Evolutionary conservation across 2,888 invertebrate genomes (phyloP).

Genomic region (Campoplex nolae): DNA sequence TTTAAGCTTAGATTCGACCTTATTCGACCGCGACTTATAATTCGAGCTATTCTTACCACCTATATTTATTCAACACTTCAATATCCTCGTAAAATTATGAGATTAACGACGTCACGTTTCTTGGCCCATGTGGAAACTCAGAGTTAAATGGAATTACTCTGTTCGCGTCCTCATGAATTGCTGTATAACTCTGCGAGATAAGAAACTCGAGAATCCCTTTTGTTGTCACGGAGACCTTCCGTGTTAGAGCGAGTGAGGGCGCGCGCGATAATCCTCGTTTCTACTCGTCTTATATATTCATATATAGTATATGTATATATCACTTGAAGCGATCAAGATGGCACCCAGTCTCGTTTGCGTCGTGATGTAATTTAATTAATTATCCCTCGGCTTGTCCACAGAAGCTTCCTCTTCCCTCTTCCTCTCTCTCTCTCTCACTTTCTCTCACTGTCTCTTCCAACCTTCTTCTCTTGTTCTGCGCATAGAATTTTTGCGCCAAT

Average conservation of each 20-base stretch:
- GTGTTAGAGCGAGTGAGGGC: slow-evolving; percentile 4
- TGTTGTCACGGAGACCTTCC: slow-evolving; percentile 41
- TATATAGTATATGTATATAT: slow-evolving; percentile 29
- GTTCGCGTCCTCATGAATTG: slow-evolving; percentile 44
- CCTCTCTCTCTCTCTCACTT: slow-evolving; percentile 11
- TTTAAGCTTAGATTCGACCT: slow-evolving; percentile 21
- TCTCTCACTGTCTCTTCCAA: neutral
- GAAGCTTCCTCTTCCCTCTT: slow-evolving; percentile 11
- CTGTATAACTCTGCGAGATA: slow-evolving; percentile 47
- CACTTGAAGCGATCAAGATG: slow-evolving; percentile 27
- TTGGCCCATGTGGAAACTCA: slow-evolving; percentile 9
- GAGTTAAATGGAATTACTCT: slow-evolving; percentile 60
- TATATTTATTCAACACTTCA: slow-evolving; percentile 61
- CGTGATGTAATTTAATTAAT: slow-evolving; percentile 61
- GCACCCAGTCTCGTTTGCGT: slow-evolving; percentile 50
- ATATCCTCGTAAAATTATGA: slow-evolving; percentile 54
- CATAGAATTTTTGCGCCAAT: slow-evolving; percentile 47
- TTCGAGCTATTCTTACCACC: slow-evolving; percentile 12
- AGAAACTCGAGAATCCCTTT: slow-evolving; percentile 55
- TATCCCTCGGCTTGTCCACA: slow-evolving; percentile 44
- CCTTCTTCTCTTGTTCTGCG: slow-evolving; percentile 3
- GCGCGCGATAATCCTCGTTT: slow-evolving; percentile 29
- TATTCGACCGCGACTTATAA: slow-evolving; percentile 23
- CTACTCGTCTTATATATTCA: slow-evolving; percentile 17
- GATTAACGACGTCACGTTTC: slow-evolving; percentile 49